phyloP scores from a whole-genome alignment of 2,888 invertebrate species.

The Platerodrilus igneus region DNA sequence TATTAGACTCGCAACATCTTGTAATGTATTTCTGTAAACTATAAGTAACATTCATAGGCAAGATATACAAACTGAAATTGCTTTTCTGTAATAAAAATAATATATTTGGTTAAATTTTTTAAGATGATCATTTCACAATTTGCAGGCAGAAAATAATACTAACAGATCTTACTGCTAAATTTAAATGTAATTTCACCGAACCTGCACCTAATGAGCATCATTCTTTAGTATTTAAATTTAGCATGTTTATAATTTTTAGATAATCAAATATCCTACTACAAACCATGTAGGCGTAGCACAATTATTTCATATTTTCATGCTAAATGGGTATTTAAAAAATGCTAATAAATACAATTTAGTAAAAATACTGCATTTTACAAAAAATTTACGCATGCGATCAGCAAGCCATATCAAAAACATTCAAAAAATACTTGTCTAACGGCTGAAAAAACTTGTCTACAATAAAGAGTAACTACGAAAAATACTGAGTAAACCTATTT shows the following conservation, averaged over 20 bases:
- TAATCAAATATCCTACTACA: conserved; percentile 40
- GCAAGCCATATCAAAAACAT: conserved; percentile 27
- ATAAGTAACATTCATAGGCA: too few species aligned
- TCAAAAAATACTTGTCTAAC: conserved; percentile 19
- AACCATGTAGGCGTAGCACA: conserved; percentile 23
- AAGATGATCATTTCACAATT: too few species aligned
- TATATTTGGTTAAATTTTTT: too few species aligned
- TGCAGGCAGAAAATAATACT: conserved; percentile 8
- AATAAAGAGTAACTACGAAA: conserved; percentile 10
- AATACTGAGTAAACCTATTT: too few species aligned
- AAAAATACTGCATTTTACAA: conserved; percentile 27
- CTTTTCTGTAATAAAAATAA: too few species aligned
- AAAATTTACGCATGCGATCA: conserved; percentile 30
- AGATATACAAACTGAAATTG: too few species aligned
- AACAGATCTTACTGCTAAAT: not conserved
- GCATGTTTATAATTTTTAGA: conserved; percentile 20
- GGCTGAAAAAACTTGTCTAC: conserved; percentile 14
- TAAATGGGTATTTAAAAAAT: conserved; percentile 20
- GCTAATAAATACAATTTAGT: too few species aligned
- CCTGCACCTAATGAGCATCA: conserved; percentile 11
- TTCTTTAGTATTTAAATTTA: not conserved
- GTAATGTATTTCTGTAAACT: too few species aligned
- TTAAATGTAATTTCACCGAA: conserved; percentile 1
- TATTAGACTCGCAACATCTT: too few species aligned
- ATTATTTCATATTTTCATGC: conserved; percentile 20